Base-by-base conservation (phyloP, 2,113 vertebrate genomes). In the Podiceps cristatus region DNA sequence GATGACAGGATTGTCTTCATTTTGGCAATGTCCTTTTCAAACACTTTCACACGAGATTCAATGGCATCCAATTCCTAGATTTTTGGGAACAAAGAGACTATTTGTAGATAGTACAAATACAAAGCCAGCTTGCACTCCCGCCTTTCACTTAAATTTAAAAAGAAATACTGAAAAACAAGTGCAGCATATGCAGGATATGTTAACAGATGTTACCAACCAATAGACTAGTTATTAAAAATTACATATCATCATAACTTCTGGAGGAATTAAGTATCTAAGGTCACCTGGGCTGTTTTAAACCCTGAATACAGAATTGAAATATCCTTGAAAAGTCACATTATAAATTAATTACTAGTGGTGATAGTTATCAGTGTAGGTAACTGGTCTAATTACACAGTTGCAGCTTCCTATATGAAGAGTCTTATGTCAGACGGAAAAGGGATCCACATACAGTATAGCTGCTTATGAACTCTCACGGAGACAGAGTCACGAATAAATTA, bases 11-110 rank as follows among this genome's bases (percentile, higher is more conserved):
- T 96, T 40, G 86, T 96, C 97, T 98, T 99, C 87, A 99, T 98
- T 91, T 99, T 98, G 37, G 92, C 96, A 78, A 99, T 83, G 11
- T 99, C 98, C 58, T 98, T 99, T 92, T 99, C 99, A 98, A 99
- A 98, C 52, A 58, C 94, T 82, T 98, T 99, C 72, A 99, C 98
- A 56, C 99, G 99, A 5, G 93, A 98, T 98, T 99, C 99, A 31
- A 99, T 99, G 66, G 98, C 98, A 53, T 98, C 98, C 93, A 99
- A 93, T 93, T 99, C 99, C 99, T 99, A 91, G n/a, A 92, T 92
- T 96, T 95, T 95, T 47, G 75, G 25, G 62, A 97, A 95, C 15
- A 96, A 76, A 79, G 82, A 90, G 5, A 87, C 2, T 47, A 86
- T 90, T 91, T 76, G 19, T 42, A 62, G 42, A 49, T 13, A 79